phyloP scores from a whole-genome alignment of 2,888 invertebrate genomes.

The Diadegma fenestrale region DNA sequence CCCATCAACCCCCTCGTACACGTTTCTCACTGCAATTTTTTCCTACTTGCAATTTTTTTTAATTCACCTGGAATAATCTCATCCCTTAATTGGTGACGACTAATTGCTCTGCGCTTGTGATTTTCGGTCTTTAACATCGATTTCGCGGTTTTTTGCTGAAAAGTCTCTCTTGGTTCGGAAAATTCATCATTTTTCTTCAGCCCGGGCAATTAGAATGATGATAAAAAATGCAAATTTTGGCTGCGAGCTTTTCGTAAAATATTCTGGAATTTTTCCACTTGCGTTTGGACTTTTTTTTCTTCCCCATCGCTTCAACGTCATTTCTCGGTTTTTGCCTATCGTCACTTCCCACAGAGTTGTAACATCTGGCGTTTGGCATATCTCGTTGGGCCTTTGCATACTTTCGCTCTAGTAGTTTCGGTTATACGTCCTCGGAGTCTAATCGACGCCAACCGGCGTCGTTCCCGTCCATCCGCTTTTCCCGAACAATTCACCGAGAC shows the following conservation, averaged over 20 bases:
- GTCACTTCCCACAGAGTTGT: constrained; percentile 46
- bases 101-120: constrained; percentile 3
- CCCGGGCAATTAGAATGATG: background rate
- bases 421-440: constrained; percentile 51
- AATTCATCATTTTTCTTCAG: background rate
- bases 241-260: background rate
- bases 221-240: background rate
- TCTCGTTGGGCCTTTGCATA: constrained; percentile 41
- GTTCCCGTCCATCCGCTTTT: constrained; percentile 54
- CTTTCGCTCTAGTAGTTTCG: constrained; percentile 42
- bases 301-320: constrained; percentile 25
- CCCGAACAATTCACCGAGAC: constrained; percentile 28
- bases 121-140: background rate
- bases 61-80: background rate
- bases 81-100: background rate
- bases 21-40: constrained; percentile 15
- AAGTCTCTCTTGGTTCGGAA: background rate
- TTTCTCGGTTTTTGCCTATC: constrained; percentile 36
- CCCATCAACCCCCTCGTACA: background rate
- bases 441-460: constrained; percentile 66
- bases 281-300: constrained; percentile 38
- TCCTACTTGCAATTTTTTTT: background rate
- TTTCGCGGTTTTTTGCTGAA: background rate
- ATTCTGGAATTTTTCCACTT: constrained; percentile 3
- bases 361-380: constrained; percentile 65